Percentiles rank a stretch among this genome's conserved stretches.
phyloP scores from a whole-genome alignment of 1,140 invertebrate genomes.

The Muscidifurax raptorellus region DNA sequence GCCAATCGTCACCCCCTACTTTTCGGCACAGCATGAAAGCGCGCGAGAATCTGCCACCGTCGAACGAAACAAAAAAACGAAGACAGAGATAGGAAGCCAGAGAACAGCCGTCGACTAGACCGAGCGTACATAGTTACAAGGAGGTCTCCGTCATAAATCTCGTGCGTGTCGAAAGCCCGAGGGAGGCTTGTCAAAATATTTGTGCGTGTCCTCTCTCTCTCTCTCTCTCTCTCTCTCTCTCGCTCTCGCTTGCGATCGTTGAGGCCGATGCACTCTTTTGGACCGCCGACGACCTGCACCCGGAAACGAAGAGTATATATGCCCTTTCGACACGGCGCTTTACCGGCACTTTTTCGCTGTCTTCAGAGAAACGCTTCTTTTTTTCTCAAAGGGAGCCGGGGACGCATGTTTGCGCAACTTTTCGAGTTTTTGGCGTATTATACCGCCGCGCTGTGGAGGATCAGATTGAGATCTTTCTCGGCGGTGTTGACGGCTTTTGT shows the following conservation, averaged over 20 bases:
- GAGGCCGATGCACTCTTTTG: neutral
- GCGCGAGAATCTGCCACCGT: neutral
- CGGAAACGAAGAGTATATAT: neutral
- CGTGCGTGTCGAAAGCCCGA: neutral
- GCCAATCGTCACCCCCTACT: too few species aligned
- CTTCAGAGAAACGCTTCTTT: neutral
- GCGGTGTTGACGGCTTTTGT: too few species aligned
- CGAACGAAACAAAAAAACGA: neutral
- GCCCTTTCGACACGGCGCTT: neutral
- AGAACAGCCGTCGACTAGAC: neutral
- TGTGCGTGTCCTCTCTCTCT: neutral
- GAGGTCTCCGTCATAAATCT: constrained; percentile 20
- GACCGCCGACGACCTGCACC: neutral
- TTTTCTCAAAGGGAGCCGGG: neutral
- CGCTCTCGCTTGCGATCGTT: neutral
- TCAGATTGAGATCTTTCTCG: neutral
- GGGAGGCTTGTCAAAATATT: constrained; percentile 43
- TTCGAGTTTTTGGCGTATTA: neutral
- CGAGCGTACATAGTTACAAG: neutral
- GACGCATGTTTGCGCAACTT: neutral
- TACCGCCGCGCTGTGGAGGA: too few species aligned
- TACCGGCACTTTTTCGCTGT: neutral
- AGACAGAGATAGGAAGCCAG: neutral
- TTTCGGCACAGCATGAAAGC: too few species aligned
- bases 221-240: too few species aligned